phyloP scores from a whole-genome alignment of 1,140 invertebrate species.

The Meloidogyne hapla region DNA sequence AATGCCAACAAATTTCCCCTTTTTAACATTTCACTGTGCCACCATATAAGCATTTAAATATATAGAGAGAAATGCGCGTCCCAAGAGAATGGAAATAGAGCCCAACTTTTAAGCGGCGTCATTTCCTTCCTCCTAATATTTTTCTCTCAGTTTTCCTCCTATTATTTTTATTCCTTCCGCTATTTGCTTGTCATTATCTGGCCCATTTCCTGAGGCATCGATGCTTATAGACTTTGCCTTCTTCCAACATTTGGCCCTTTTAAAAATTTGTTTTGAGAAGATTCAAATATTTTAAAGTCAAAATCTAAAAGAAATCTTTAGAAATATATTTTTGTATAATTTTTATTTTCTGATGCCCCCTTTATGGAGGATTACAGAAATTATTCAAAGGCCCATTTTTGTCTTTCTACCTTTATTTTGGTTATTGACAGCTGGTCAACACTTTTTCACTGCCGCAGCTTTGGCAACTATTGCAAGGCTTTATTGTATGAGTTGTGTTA shows the following conservation, averaged over 20 bases:
- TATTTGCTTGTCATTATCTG: slow-evolving; percentile 33
- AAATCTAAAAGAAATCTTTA: not conserved
- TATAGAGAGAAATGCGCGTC: not conserved
- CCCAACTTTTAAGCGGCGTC: not conserved
- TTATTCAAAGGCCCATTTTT: not conserved
- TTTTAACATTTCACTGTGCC: not conserved
- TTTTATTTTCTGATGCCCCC: not conserved
- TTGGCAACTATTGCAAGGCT: not conserved
- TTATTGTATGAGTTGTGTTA: slow-evolving; percentile 27
- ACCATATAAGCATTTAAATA: not conserved
- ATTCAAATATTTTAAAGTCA: not conserved
- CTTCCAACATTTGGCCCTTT: slow-evolving; percentile 9
- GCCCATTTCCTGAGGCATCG: not conserved
- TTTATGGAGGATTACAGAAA: not conserved
- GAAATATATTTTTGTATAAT: not conserved
- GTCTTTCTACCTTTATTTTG: slow-evolving; percentile 17
- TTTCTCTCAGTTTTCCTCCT: not conserved
- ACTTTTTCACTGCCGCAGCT: not conserved
- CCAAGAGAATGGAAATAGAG: not conserved
- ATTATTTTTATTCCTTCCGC: slow-evolving; percentile 15
- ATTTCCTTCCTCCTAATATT: slow-evolving; percentile 1
- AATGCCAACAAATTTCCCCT: not conserved
- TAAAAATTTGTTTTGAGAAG: not conserved
- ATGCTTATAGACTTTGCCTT: not conserved
- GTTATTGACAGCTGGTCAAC: not conserved